Base-by-base conservation (phyloP, 2,113 vertebrate species). In the Semnornis frantzii region DNA sequence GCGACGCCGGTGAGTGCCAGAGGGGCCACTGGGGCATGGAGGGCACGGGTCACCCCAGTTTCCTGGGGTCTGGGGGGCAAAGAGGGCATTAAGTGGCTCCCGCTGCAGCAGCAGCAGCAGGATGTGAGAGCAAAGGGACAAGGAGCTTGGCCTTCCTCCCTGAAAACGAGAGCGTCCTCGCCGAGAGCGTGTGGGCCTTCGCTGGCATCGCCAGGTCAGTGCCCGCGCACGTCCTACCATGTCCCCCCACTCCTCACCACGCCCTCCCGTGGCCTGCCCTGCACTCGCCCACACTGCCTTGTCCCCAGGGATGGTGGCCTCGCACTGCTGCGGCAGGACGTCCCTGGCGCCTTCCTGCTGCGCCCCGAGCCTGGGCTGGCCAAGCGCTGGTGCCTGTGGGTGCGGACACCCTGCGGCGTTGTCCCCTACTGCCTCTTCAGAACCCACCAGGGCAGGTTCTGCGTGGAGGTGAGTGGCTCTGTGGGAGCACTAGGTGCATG, bases 171-270 rank as follows among this genome's bases (percentile, higher is more conserved):
- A 98, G 98, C 85, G 96, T 98, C 34, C 95, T 99, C 58, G 98
- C 98, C 15, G 98, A 99, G 72, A 98, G 98, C 2, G 98, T 99
- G 59, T 99, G 99, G 99, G 97, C 98, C 65, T 99, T 98, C 68
- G 96, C 98, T 7, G 99, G 99, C 54, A 97, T 99, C 34, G 92
- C 98, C 95, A 98, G 97, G 99, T 99, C 92, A 95, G 98, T 10
- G 8, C 5, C 2, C 0, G 11, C 54, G 7, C 5, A 5, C 27
- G 10, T 15, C 39, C 12, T 3, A 1, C 44, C 13, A 3, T 2
- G 5, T 1, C 3, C 3, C 12, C 0, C 6, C 42, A 7, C 5
- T 12, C 13, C 0, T 7, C 42, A 10, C 4, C 20, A 21, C 10
- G 5, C 1, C 3, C 3, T 10, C 0, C 6, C 33, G 6, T 5